Base-by-base conservation (phyloP, 1,140 invertebrate genomes). In the Harpegnathos saltator region DNA sequence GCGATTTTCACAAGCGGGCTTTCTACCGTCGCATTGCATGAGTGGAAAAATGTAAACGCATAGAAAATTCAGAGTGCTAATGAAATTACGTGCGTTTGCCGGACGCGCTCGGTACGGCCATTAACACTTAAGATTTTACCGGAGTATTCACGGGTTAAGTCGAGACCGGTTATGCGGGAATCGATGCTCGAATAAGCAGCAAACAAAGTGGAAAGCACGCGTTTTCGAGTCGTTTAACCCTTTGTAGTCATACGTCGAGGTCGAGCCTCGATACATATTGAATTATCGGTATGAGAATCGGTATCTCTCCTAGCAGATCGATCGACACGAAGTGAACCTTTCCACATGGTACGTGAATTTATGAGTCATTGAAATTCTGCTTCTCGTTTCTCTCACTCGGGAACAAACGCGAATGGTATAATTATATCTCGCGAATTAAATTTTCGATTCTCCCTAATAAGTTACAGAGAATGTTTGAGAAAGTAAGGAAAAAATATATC, bases 91-190 rank as follows among this genome's bases (percentile, higher is more conserved):
- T 73, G 44, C 74, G 74, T 78, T 78, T 48, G 63, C 69, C 33
- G 63, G 75, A 48, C 58, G 75, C 75, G 75, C 75, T 19, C 63
- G 26, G 22, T 33, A 50, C 63, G n/a, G 26, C 52, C 65, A 80
- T 80, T 80, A 80, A 56, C 75, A 80, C 75, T 80, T 80, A 80
- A 80, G 75, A 80, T 80, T 80, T 80, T 69, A 24, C 22, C 33
- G 33, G 65, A 80, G 33, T 80, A 69, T 63, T 69, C 74, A 78
- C 17, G 74, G 33, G 50, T 69, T 80, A 80, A 80, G 69, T 80
- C 52, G 63, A 69, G 52, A 69, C 75, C 38, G 65, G 52, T 80
- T 80, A 69, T 50, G 3, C 29, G 24, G 19, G 63, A n/a, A 78
- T 48, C 26, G 52, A 78, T 78, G 63, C 63, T 78, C 75, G 52